Conservation (phyloP, 2,797 vertebrate species). For the Hyperoplus lanceolatus region DNA sequence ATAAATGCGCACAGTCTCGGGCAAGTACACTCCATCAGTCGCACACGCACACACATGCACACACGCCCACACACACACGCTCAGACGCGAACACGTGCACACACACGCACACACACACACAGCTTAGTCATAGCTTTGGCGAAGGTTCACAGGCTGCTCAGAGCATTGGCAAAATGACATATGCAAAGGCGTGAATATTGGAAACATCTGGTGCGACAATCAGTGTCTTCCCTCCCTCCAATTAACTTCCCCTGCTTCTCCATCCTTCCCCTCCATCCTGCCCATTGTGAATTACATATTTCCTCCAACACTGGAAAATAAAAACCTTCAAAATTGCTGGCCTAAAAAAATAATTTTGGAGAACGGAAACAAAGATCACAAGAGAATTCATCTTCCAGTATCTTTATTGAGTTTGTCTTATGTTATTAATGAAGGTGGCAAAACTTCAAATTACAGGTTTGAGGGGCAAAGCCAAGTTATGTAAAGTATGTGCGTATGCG, state of each 20-base stretch:
- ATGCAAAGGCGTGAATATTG: slow-evolving; percentile 70
- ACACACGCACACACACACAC: slow-evolving; percentile 55
- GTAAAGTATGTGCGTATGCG: no score
- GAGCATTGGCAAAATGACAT: slow-evolving; percentile 59
- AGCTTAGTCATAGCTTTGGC: slow-evolving; percentile 67
- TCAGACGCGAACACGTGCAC: slow-evolving; percentile 19
- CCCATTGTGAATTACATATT: slow-evolving; percentile 33
- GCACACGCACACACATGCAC: neutral
- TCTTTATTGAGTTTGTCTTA: no score
- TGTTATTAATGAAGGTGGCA: no score
- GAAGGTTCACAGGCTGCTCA: slow-evolving; percentile 60
- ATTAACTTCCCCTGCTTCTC: slow-evolving; percentile 66
- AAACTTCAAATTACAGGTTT: no score
- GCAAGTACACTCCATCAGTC: slow-evolving; percentile 19
- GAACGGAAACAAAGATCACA: no score
- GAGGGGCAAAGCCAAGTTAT: no score
- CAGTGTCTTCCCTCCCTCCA: slow-evolving; percentile 62
- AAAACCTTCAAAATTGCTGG: no score
- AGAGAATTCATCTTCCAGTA: no score
- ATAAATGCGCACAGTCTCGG: slow-evolving; percentile 44
- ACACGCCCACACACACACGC: slow-evolving; percentile 4
- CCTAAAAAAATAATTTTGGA: no score
- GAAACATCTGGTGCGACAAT: slow-evolving; percentile 83
- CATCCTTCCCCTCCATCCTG: slow-evolving; percentile 56
- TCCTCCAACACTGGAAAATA: slow-evolving; percentile 14